Percentiles rank a stretch among this genome's conserved stretches.
phyloP scores from a whole-genome alignment of 1,140 invertebrate genomes.

The Homalodisca vitripennis region DNA sequence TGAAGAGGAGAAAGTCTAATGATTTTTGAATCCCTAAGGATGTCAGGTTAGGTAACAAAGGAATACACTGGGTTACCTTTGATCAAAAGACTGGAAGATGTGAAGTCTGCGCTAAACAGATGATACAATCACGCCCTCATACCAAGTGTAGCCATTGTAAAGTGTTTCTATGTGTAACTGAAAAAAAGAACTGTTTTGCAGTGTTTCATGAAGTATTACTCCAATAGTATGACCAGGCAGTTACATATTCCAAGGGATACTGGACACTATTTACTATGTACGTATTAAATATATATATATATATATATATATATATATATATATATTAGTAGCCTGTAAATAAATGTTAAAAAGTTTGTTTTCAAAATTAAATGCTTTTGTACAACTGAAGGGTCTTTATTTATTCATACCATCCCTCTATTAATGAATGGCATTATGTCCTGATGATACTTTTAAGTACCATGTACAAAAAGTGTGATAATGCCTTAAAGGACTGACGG shows the following conservation, averaged over 20 bases:
- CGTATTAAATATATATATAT: not conserved
- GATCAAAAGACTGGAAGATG: constrained; percentile 44
- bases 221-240: not conserved
- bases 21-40: constrained; percentile 44
- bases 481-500: constrained; percentile 9
- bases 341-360: too few relatives aligned
- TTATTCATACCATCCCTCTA: too few relatives aligned
- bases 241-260: not conserved
- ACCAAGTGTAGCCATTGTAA: constrained; percentile 45
- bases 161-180: constrained; percentile 45
- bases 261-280: too few relatives aligned
- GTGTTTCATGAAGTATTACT: constrained; percentile 42
- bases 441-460: not conserved
- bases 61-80: constrained; percentile 47
- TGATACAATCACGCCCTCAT: constrained; percentile 46
- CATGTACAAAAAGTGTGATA: not conserved
- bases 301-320: not conserved
- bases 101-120: constrained; percentile 46
- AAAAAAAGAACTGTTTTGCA: constrained; percentile 47
- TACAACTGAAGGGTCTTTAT: too few relatives aligned
- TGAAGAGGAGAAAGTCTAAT: constrained; percentile 14
- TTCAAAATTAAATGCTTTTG: too few relatives aligned
- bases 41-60: constrained; percentile 45
- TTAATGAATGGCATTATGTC: too few relatives aligned
- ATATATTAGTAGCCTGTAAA: not conserved